These are phyloP conservation scores for Anguilla obscura DNA, from an alignment of 2,797 vertebrate species.

Conservation along the genomic window DNA sequence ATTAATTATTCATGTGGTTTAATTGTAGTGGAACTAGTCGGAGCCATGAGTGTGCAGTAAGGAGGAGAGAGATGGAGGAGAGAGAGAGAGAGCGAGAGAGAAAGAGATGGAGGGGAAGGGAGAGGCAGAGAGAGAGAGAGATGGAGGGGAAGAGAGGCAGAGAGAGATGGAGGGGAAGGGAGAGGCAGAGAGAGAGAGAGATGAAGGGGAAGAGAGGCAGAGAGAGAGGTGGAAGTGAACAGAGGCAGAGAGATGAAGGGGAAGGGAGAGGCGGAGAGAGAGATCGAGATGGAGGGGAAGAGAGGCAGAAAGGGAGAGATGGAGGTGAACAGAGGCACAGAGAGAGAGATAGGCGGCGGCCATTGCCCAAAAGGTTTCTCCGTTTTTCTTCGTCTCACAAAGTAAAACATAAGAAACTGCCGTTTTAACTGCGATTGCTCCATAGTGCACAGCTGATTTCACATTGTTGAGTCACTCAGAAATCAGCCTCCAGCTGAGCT, in stretches of 20 bases:
- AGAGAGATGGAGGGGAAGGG: too few species aligned
- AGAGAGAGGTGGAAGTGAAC: too few species aligned
- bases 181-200: too few species aligned
- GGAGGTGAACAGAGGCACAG: background rate
- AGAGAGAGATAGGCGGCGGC: background rate
- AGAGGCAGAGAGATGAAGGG: too few species aligned
- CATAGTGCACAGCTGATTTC: too few species aligned
- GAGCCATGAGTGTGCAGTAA: background rate
- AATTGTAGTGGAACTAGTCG: constrained; percentile 24
- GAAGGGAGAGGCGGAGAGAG: too few species aligned
- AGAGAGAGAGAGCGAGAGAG: background rate
- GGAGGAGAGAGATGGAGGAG: background rate
- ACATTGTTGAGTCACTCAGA: too few species aligned
- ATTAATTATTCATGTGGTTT: constrained; percentile 33
- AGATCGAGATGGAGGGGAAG: too few species aligned
- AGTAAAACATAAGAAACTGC: background rate
- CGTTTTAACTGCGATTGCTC: background rate
- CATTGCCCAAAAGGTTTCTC: background rate
- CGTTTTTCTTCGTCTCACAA: background rate
- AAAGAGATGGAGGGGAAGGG: background rate
- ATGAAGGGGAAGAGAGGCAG: too few species aligned
- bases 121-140: too few species aligned
- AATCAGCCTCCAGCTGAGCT: too few species aligned
- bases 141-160: too few species aligned
- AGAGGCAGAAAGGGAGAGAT: background rate